Evolutionary conservation across 2,888 invertebrate species (phyloP).

Genomic region (Drosophila birchii): DNA sequence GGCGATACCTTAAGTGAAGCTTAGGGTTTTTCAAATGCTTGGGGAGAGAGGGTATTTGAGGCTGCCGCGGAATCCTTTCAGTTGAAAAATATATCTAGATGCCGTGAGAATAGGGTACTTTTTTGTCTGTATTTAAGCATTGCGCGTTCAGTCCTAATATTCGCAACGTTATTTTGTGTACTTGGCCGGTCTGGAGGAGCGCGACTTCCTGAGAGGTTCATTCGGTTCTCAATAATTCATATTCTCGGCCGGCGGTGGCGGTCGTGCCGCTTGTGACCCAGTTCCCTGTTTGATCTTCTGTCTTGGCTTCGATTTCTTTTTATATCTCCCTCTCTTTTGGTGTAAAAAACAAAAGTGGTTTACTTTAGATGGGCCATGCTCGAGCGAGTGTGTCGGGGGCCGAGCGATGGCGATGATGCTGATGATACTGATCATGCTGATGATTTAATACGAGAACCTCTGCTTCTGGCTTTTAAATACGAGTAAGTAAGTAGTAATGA

Average conservation of each 20-base stretch:
- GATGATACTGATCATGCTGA: constrained; percentile 27
- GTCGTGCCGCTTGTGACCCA: constrained; percentile 55
- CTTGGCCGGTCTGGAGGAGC: constrained; percentile 19
- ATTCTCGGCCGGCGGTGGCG: constrained; percentile 27
- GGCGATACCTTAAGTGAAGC: constrained; percentile 22
- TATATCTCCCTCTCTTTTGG: constrained; percentile 31
- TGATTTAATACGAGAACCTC: constrained; percentile 45
- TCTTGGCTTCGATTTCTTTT: constrained; percentile 58
- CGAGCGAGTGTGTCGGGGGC: constrained; percentile 26
- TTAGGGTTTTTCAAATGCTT: constrained; percentile 16
- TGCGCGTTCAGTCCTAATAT: not conserved
- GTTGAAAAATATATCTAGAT: not conserved
- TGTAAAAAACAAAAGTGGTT: constrained; percentile 56
- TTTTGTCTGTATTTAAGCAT: not conserved
- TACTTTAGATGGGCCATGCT: constrained; percentile 44
- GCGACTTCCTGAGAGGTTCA: constrained; percentile 24
- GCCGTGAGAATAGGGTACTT: constrained; percentile 5
- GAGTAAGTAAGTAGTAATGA: constrained; percentile 18
- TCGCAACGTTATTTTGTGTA: constrained; percentile 39
- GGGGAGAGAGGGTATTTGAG: constrained; percentile 5
- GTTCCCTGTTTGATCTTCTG: constrained; percentile 37
- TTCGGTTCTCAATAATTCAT: constrained; percentile 20
- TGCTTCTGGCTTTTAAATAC: constrained; percentile 24
- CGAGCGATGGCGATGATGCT: constrained; percentile 6
- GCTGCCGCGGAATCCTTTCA: not conserved